Evolutionary conservation across 1,140 invertebrate species (phyloP).

Genomic region (Metaphire vulgaris): DNA sequence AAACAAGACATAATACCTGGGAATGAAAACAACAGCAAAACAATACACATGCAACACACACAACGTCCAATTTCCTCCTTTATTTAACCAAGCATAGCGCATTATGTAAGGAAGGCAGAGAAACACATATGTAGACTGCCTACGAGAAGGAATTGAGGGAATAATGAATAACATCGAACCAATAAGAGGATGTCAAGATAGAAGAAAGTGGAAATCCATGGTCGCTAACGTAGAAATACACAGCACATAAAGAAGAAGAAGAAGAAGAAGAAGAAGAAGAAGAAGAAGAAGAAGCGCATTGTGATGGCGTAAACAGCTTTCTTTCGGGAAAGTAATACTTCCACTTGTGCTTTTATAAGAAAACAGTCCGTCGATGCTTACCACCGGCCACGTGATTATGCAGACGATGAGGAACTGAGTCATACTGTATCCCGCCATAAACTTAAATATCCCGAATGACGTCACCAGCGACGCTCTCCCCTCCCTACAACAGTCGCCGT

Average conservation of each 20-base stretch:
- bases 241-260: too few species aligned
- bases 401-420: conserved; percentile 90
- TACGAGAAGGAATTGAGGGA: too few species aligned
- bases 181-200: too few species aligned
- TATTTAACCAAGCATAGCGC: too few species aligned
- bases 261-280: not conserved
- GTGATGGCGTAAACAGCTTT: not conserved
- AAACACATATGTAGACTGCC: too few species aligned
- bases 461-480: conserved; percentile 51
- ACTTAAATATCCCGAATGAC: conserved; percentile 76
- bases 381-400: conserved; percentile 68
- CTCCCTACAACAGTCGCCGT: conserved; percentile 40
- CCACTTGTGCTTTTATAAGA: too few species aligned
- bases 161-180: too few species aligned
- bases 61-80: too few species aligned
- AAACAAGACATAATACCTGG: not conserved
- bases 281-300: not conserved
- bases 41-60: too few species aligned
- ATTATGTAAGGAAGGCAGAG: too few species aligned
- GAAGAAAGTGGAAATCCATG: too few species aligned
- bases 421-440: conserved; percentile 90
- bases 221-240: too few species aligned
- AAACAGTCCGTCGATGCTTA: not conserved
- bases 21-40: not conserved
- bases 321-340: not conserved